These are phyloP conservation scores for Cyclopterus lumpus DNA, from an alignment of 2,797 vertebrate species.

Conservation along the genomic window DNA sequence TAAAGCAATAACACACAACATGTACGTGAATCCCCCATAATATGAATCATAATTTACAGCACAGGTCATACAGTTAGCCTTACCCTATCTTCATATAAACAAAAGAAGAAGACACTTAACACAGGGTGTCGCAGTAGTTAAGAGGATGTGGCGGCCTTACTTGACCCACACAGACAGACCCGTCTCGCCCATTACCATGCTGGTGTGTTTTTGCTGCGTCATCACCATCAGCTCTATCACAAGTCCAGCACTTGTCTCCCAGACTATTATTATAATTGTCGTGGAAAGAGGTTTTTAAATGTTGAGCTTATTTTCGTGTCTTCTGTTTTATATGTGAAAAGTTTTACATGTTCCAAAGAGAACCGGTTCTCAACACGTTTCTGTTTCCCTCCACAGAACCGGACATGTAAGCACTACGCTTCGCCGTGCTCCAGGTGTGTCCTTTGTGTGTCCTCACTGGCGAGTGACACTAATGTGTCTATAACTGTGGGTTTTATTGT, in stretches of 20 bases:
- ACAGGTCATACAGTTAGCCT: not conserved
- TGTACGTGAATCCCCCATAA: not conserved
- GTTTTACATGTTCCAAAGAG: not conserved
- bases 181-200: not conserved
- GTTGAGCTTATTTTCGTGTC: not conserved
- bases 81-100: not conserved
- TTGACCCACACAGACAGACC: too few species aligned
- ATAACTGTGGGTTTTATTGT: not conserved
- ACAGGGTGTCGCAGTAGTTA: not conserved
- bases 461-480: not conserved
- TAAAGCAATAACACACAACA: not conserved
- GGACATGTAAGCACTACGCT: constrained; percentile 10
- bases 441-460: too few species aligned
- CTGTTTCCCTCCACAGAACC: constrained; percentile 32
- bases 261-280: not conserved
- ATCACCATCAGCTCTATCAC: not conserved
- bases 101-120: not conserved
- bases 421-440: constrained; percentile 32
- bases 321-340: not conserved
- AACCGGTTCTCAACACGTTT: not conserved
- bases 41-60: not conserved
- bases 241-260: not conserved
- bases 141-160: not conserved
- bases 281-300: not conserved
- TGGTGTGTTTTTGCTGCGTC: not conserved